Base-by-base conservation (phyloP, 2,797 vertebrate species). In the Liparis tanakae region DNA sequence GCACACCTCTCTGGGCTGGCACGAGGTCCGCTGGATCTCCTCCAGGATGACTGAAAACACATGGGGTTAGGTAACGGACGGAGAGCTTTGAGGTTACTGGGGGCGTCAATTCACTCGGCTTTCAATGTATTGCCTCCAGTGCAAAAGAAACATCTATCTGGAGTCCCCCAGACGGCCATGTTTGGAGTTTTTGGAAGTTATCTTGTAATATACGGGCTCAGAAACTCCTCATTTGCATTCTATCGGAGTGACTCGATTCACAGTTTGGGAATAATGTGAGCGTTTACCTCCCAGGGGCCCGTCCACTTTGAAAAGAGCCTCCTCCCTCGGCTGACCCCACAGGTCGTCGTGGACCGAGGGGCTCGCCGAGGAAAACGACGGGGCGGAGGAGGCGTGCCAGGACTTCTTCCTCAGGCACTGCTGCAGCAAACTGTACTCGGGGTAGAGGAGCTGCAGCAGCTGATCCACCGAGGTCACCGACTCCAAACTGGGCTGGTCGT, bases 1-100 rank as follows among this genome's bases (percentile, higher is more conserved):
- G 10, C 93, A 94, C 73, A 94, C 93, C 74, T 95, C 94, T 83
- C 94, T 87, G 61, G 94, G 94, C 55, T 88, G 88, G 79, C 94
- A 95, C 0, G 78, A 80, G 8, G 93, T 94, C 13, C 81, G 79
- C 82, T 93, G 88, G 61, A 94, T 90, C 88, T 95, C 94, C 67
- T 94, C 92, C 1, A 94, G 72, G 70, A 95, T 92, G 62, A 92
- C 94, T 95, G 78, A 48, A 79, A 51, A 85, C 56, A 68, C 2
- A 48, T 22, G 66, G 1, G 22, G 46, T 61, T 13, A 18, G 61
- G 51, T 15, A 18, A 67, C 12, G 8, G 20, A 37, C 14, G 10
- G n/a, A 22, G 30, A 64, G 46, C 34, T 14, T 37, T 64, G 6
- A 1, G 48, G 36, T 59, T 54, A 33, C 54, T 5, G 22, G 43